Percentiles rank a stretch among this genome's conserved stretches.
Evolutionary conservation across 2,797 vertebrate species (phyloP).

Genomic region (Anas flavirostris): DNA sequence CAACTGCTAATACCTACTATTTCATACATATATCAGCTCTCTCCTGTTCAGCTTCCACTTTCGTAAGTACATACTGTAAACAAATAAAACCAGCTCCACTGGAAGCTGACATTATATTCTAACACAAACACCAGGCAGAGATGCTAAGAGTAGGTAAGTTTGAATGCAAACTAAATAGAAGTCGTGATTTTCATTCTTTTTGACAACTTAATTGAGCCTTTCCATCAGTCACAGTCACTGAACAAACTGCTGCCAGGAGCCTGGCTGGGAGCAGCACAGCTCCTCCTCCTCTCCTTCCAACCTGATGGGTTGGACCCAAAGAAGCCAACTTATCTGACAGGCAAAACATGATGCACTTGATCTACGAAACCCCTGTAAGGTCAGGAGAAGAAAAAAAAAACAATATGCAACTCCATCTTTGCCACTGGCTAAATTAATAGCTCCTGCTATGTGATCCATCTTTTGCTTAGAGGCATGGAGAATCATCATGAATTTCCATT

Average conservation of each 20-base stretch:
- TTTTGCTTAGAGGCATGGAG: background rate
- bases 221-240: conserved; percentile 70
- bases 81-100: background rate
- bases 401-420: background rate
- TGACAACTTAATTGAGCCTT: conserved; percentile 73
- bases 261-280: background rate
- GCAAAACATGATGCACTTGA: background rate
- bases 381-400: background rate
- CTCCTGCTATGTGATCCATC: background rate
- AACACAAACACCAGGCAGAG: background rate
- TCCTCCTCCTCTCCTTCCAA: background rate
- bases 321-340: background rate
- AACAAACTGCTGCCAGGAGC: conserved; percentile 34
- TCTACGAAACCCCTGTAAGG: background rate
- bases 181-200: conserved; percentile 63
- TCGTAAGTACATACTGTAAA: background rate
- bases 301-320: background rate
- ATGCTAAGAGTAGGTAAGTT: background rate
- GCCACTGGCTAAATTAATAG: background rate
- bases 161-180: conserved; percentile 57
- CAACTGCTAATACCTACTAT: background rate
- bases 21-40: background rate
- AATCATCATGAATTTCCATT: background rate
- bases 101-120: background rate
- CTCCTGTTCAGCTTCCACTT: background rate